Percentiles rank a stretch among this genome's conserved stretches.
phyloP scores from a whole-genome alignment of 37 sponge, comb jelly and placozoan species.

The Chondrilla cf. caribensis region DNA sequence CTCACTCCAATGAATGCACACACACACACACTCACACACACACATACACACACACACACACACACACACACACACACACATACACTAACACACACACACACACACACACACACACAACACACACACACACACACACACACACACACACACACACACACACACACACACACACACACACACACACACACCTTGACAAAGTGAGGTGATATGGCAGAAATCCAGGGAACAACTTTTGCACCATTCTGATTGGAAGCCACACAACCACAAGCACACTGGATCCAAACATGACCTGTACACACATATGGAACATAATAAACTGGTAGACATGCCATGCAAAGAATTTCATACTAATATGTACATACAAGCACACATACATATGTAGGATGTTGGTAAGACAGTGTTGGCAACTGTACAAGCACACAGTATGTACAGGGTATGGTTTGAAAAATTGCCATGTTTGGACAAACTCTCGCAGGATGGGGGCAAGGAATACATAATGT shows the following conservation, averaged over 20 bases:
- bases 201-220: constrained; percentile 82
- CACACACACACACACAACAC: not conserved
- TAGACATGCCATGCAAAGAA: too few relatives aligned
- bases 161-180: too few relatives aligned
- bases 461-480: too few relatives aligned
- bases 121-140: not conserved
- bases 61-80: constrained; percentile 22
- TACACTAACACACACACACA: constrained; percentile 7
- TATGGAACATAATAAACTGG: not conserved
- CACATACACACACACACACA: constrained; percentile 20
- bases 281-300: constrained; percentile 73
- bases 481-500: too few relatives aligned
- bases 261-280: constrained; percentile 85
- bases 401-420: too few relatives aligned
- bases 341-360: too few relatives aligned
- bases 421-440: too few relatives aligned
- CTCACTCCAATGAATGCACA: not conserved
- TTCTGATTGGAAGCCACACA: constrained; percentile 61
- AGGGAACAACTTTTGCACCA: constrained; percentile 43
- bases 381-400: too few relatives aligned
- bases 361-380: too few relatives aligned
- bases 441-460: too few relatives aligned
- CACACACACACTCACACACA: constrained; percentile 20
- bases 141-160: not conserved
- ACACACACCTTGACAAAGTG: constrained; percentile 56